Evolutionary conservation across 1,140 invertebrate genomes (phyloP).

Genomic region (Pomacea maculata): DNA sequence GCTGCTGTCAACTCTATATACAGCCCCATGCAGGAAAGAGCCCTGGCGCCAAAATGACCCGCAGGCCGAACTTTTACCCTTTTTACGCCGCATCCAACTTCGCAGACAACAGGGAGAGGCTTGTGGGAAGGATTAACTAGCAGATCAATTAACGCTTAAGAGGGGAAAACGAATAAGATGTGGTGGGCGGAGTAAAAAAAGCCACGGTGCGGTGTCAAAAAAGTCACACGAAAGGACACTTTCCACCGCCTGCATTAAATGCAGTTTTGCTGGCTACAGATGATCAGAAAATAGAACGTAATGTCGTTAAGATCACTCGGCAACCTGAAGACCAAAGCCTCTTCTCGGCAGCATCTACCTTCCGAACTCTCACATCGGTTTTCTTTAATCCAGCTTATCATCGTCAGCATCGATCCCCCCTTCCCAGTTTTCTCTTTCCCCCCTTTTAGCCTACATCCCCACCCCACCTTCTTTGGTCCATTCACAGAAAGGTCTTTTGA

Average conservation of each 20-base stretch:
- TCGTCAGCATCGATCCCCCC: slow-evolving; percentile 5
- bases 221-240: not conserved
- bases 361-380: not conserved
- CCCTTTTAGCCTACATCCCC: slow-evolving; percentile 20
- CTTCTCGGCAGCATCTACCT: no score
- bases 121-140: not conserved
- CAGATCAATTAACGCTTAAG: not conserved
- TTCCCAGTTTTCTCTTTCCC: slow-evolving; percentile 18
- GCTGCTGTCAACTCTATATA: not conserved
- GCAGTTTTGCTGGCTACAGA: not conserved
- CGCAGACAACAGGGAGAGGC: not conserved
- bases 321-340: not conserved
- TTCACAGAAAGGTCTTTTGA: slow-evolving; percentile 29
- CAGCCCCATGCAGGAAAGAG: not conserved
- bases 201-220: not conserved
- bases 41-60: not conserved
- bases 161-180: not conserved
- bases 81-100: not conserved
- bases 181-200: no score
- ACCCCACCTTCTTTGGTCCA: slow-evolving; percentile 22
- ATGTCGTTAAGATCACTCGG: not conserved
- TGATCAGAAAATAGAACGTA: not conserved
- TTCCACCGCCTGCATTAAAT: not conserved
- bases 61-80: no score
- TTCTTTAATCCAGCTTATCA: not conserved